A percentile compares a stretch with the other conserved stretches of the same genome.
These are phyloP conservation scores for Sandelia bainsii DNA, from an alignment of 2,797 vertebrate species.

Conservation along the genomic window DNA sequence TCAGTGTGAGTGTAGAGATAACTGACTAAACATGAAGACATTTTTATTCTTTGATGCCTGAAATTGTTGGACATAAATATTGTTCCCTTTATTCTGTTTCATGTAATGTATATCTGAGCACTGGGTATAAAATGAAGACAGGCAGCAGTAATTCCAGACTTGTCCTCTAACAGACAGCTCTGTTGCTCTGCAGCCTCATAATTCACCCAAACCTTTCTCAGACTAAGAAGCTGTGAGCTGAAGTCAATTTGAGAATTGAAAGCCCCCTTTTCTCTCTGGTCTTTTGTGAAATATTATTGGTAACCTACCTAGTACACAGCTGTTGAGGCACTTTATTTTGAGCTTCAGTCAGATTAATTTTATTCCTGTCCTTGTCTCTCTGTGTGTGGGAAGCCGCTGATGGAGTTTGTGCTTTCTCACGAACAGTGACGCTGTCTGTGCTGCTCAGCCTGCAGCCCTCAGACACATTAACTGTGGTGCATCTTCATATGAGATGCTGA, in stretches of 20 bases:
- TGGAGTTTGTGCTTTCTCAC: conserved; percentile 35
- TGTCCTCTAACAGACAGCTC: not conserved
- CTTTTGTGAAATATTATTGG: conserved; percentile 23
- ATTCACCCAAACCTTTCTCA: not conserved
- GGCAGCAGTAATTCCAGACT: not conserved
- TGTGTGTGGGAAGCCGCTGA: conserved; percentile 49
- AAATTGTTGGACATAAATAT: not conserved
- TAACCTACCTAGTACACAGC: conserved; percentile 17
- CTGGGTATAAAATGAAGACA: not conserved
- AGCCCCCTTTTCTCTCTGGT: not conserved
- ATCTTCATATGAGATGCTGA: not conserved
- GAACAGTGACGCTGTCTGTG: conserved; percentile 11
- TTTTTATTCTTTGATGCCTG: not conserved
- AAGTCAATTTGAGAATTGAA: conserved; percentile 23
- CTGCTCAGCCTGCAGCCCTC: conserved; percentile 32
- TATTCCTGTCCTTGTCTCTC: conserved; percentile 20
- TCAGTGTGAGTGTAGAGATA: no score
- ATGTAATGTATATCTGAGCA: not conserved
- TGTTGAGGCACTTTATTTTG: conserved; percentile 40
- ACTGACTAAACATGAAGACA: not conserved
- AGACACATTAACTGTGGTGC: conserved; percentile 15
- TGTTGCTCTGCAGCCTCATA: not conserved
- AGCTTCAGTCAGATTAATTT: conserved; percentile 40
- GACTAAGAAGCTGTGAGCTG: conserved; percentile 5
- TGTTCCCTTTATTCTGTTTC: not conserved